phyloP scores from a whole-genome alignment of 1,140 invertebrate species.

The Dinoponera quadriceps region DNA sequence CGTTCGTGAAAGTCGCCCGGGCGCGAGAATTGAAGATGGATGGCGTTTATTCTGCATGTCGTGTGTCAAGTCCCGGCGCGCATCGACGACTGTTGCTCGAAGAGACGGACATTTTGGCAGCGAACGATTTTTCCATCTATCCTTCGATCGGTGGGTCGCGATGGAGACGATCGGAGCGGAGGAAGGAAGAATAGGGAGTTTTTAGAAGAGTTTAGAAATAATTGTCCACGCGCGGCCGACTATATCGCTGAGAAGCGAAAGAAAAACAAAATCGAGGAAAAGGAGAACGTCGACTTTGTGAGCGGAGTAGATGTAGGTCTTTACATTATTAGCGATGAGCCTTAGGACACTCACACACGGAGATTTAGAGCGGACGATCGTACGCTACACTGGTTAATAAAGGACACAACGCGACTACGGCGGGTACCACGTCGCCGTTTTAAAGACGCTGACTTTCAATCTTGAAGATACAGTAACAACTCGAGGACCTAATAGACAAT shows the following conservation, averaged over 20 bases:
- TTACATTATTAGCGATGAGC: not conserved
- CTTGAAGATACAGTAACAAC: constrained; percentile 7
- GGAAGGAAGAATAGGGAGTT: not conserved
- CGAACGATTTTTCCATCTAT: not conserved
- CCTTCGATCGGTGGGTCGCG: not conserved
- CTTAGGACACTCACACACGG: not conserved
- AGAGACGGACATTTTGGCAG: no score
- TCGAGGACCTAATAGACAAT: constrained; percentile 36
- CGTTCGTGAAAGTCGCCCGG: no score
- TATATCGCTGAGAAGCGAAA: not conserved
- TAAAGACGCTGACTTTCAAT: constrained; percentile 1
- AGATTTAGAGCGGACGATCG: not conserved
- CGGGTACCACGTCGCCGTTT: not conserved
- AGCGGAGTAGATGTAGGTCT: not conserved
- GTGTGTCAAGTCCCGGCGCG: no score
- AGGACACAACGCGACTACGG: not conserved
- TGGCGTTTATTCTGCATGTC: no score
- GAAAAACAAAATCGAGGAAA: not conserved
- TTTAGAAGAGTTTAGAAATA: constrained; percentile 22
- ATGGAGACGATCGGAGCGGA: not conserved
- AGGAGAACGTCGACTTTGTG: not conserved
- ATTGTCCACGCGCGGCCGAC: constrained; percentile 5
- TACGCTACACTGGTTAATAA: not conserved
- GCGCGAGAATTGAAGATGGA: no score
- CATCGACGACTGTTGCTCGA: no score